A percentile compares a stretch with the other conserved stretches of the same genome.
Evolutionary conservation across 2,888 invertebrate genomes (phyloP).

Genomic region (Drosophila borealis): DNA sequence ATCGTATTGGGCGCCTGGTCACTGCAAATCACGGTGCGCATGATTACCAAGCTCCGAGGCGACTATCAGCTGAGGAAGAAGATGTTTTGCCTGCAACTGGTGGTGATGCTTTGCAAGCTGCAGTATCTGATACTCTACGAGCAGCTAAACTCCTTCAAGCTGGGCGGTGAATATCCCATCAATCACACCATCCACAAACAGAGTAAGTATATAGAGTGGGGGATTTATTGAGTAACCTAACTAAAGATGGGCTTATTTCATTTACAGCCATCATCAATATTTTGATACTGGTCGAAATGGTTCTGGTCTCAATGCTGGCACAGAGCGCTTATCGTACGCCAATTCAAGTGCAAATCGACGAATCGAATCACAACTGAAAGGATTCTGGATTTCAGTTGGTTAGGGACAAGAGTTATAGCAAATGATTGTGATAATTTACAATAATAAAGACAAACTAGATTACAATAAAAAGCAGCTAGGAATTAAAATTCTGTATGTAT

Average conservation of each 20-base stretch:
- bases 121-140: slow-evolving; percentile 81
- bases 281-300: slow-evolving; percentile 82
- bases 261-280: slow-evolving; percentile 81
- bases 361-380: slow-evolving; percentile 39
- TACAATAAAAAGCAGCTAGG: slow-evolving; percentile 19
- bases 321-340: slow-evolving; percentile 82
- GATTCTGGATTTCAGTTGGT: slow-evolving; percentile 6
- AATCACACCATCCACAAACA: slow-evolving; percentile 83
- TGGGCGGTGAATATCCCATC: slow-evolving; percentile 82
- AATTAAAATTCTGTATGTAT: neutral
- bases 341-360: slow-evolving; percentile 67
- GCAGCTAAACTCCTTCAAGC: slow-evolving; percentile 68
- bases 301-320: slow-evolving; percentile 81
- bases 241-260: neutral
- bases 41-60: slow-evolving; percentile 77
- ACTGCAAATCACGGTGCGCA: slow-evolving; percentile 81
- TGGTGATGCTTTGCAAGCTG: slow-evolving; percentile 82
- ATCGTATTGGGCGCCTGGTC: slow-evolving; percentile 83
- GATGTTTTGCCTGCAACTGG: slow-evolving; percentile 82
- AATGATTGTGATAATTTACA: slow-evolving; percentile 72
- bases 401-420: slow-evolving; percentile 25
- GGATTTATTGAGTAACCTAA: neutral
- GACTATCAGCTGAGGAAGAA: slow-evolving; percentile 82
- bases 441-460: slow-evolving; percentile 55
- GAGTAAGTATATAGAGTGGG: slow-evolving; percentile 61